A percentile compares a stretch with the other conserved stretches of the same genome.
Evolutionary conservation across 2,113 vertebrate genomes (phyloP).

Genomic region (Pachyramphus minor): DNA sequence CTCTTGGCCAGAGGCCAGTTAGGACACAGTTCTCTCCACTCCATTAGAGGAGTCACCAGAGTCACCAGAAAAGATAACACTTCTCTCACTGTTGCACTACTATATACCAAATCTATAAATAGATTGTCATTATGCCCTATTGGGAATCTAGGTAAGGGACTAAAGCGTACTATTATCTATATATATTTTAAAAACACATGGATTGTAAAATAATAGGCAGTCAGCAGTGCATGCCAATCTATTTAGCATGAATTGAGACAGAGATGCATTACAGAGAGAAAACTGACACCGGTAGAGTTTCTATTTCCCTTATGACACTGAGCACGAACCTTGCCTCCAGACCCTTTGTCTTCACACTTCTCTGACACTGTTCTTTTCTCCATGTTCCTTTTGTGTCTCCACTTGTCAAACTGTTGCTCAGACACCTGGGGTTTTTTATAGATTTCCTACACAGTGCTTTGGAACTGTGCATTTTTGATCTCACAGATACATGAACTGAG

Average conservation of each 20-base stretch:
- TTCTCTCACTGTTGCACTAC: not conserved
- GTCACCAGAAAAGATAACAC: not conserved
- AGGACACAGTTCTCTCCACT: not conserved
- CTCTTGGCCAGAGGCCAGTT: not conserved
- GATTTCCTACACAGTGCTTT: constrained; percentile 11
- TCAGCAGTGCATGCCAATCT: constrained; percentile 46
- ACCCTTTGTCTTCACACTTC: constrained; percentile 61
- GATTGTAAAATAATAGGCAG: constrained; percentile 12
- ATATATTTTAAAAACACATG: not conserved
- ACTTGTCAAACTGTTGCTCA: constrained; percentile 31
- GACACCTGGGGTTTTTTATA: constrained; percentile 31
- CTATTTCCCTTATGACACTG: constrained; percentile 31
- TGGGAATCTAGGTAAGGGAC: not conserved
- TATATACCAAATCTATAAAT: not conserved
- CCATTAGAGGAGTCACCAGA: not conserved
- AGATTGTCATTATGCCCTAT: not conserved
- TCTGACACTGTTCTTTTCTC: constrained; percentile 39
- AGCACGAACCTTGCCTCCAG: constrained; percentile 37
- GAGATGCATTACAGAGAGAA: constrained; percentile 48
- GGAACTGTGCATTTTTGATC: constrained; percentile 21
- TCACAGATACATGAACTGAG: constrained; percentile 8
- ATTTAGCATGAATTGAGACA: constrained; percentile 41
- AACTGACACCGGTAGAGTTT: constrained; percentile 28
- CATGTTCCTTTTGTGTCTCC: constrained; percentile 12
- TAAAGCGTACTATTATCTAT: not conserved